A percentile compares a stretch with the other conserved stretches of the same genome.
phyloP scores from a whole-genome alignment of 2,888 invertebrate genomes.

The Catocala fraxini region DNA sequence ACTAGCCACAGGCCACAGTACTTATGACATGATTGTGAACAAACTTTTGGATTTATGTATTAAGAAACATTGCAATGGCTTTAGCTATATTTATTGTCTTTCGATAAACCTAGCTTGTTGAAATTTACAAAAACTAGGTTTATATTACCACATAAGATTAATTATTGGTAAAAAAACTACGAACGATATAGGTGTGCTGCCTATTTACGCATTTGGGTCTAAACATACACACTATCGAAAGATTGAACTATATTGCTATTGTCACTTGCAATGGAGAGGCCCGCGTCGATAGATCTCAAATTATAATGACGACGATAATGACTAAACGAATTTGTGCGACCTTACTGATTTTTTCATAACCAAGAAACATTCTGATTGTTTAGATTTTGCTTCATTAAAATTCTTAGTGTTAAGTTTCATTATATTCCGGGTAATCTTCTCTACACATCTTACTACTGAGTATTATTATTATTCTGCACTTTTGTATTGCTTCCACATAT shows the following conservation, averaged over 20 bases:
- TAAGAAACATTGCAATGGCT: slow-evolving; percentile 11
- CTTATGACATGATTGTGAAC: background rate
- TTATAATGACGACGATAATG: slow-evolving; percentile 17
- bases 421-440: slow-evolving; percentile 7
- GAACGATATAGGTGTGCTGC: no score
- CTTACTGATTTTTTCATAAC: slow-evolving; percentile 14
- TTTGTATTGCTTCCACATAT: slow-evolving; percentile 84
- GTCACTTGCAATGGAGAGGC: slow-evolving; percentile 16
- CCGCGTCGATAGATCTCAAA: slow-evolving; percentile 16
- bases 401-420: slow-evolving; percentile 5
- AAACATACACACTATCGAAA: slow-evolving; percentile 30
- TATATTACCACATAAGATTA: no score
- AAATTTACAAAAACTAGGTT: no score
- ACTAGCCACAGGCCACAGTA: no score
- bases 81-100: slow-evolving; percentile 17
- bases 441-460: slow-evolving; percentile 17
- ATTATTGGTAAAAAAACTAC: no score
- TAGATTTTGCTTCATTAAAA: slow-evolving; percentile 13
- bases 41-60: slow-evolving; percentile 25
- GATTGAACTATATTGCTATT: slow-evolving; percentile 18
- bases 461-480: slow-evolving; percentile 27
- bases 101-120: slow-evolving; percentile 25
- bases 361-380: no score
- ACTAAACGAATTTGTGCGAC: slow-evolving; percentile 29
- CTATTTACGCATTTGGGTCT: no score